A percentile compares a stretch with the other conserved stretches of the same genome.
Conservation (phyloP, 2,797 vertebrate genomes). For the Notolabrus celidotus region DNA sequence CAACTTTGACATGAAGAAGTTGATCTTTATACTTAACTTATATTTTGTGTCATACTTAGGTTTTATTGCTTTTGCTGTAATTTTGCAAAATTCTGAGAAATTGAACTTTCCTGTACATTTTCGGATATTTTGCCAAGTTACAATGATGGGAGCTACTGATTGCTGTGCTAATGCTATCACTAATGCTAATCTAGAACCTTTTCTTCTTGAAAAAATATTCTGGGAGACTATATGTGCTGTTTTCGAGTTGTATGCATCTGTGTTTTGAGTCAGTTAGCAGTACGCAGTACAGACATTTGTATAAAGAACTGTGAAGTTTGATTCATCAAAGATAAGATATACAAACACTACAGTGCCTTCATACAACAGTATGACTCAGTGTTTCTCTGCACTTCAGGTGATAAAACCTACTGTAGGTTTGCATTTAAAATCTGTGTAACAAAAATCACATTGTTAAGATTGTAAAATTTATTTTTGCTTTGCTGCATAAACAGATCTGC, state of each 20-base stretch:
- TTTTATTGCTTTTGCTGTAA: constrained; percentile 36
- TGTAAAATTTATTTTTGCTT: neutral
- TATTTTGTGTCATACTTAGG: constrained; percentile 18
- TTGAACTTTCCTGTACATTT: neutral
- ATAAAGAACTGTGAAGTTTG: constrained; percentile 2
- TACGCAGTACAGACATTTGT: neutral
- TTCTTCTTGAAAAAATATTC: no score
- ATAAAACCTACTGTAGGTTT: constrained; percentile 9
- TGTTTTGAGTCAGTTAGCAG: constrained; percentile 11
- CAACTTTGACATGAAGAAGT: neutral
- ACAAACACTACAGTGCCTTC: constrained; percentile 60
- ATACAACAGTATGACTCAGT: constrained; percentile 4
- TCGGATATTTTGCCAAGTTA: no score
- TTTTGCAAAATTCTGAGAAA: constrained; percentile 21
- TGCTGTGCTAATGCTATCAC: constrained; percentile 18
- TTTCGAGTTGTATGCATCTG: neutral
- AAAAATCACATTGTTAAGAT: constrained; percentile 4
- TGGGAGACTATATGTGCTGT: no score
- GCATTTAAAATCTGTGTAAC: constrained; percentile 8
- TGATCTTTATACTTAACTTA: constrained; percentile 23
- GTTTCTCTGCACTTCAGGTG: constrained; percentile 21
- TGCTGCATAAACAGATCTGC: neutral
- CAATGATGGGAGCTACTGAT: neutral
- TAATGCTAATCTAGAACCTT: constrained; percentile 7
- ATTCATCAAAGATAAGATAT: neutral